phyloP scores from a whole-genome alignment of 37 sponge, comb jelly and placozoan genomes.

The Halichondria panicea region DNA sequence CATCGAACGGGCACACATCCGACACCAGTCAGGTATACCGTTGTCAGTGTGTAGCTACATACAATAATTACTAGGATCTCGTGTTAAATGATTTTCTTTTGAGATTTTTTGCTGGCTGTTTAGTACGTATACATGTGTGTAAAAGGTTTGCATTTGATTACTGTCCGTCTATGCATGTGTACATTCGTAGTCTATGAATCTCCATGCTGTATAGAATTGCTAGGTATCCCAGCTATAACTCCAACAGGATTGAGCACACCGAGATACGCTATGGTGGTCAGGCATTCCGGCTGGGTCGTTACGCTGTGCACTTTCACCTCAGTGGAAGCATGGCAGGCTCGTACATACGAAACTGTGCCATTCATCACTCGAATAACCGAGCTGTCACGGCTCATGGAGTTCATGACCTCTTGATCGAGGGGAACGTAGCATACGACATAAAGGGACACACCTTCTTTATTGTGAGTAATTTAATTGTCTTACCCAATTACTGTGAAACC shows the following conservation, averaged over 20 bases:
- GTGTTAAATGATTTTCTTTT: not conserved
- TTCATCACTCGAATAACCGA: conserved; percentile 89
- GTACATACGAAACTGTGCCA: conserved; percentile 77
- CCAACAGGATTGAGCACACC: conserved; percentile 67
- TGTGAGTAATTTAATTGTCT: conserved; percentile 43
- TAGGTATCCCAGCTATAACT: no score
- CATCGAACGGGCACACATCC: conserved; percentile 78
- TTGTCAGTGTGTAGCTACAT: no score
- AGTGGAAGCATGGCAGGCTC: conserved; percentile 83
- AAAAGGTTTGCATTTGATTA: not conserved
- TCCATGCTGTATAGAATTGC: no score
- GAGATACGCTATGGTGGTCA: conserved; percentile 80
- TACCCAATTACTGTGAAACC: not conserved
- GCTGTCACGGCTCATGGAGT: conserved; percentile 92
- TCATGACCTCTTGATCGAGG: conserved; percentile 78
- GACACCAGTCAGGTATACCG: conserved; percentile 65
- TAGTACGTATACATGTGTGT: not conserved
- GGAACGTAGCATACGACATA: conserved; percentile 90
- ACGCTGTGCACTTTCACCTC: conserved; percentile 90
- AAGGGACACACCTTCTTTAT: conserved; percentile 91
- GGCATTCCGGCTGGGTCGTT: conserved; percentile 93
- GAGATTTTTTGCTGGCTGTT: not conserved
- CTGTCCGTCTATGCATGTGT: no score
- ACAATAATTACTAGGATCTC: no score
- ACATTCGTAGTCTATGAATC: no score